Evolutionary conservation across 1,140 invertebrate species (phyloP).

Genomic region (Drosophila seguyi): DNA sequence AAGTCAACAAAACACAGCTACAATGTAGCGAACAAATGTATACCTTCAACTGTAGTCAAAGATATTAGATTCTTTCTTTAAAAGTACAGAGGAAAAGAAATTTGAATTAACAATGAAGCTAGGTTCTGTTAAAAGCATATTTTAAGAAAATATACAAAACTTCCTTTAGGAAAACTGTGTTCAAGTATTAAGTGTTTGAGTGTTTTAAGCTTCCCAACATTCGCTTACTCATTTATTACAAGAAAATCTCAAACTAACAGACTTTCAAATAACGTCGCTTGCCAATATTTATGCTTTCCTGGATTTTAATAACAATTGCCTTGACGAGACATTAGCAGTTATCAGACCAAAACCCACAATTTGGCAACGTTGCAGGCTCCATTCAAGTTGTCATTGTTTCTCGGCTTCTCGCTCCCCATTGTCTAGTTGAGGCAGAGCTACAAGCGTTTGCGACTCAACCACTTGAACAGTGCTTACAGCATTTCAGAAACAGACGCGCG

Average conservation of each 20-base stretch:
- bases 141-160: too few relatives aligned
- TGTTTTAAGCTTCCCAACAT: background rate
- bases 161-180: too few relatives aligned
- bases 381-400: conserved; percentile 23
- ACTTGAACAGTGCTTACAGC: conserved; percentile 65
- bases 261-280: background rate
- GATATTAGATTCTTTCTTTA: background rate
- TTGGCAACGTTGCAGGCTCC: conserved; percentile 45
- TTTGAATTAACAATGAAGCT: background rate
- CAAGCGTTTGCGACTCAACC: conserved; percentile 25
- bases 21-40: background rate
- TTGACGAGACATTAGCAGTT: conserved; percentile 42
- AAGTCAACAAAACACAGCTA: background rate
- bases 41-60: background rate
- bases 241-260: background rate
- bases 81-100: too few relatives aligned
- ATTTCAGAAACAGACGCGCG: conserved; percentile 57
- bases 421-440: conserved; percentile 37
- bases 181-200: too few relatives aligned
- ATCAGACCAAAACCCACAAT: conserved; percentile 58
- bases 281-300: background rate
- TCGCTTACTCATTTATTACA: background rate
- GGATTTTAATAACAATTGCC: conserved; percentile 2
- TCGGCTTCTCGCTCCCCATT: conserved; percentile 34
- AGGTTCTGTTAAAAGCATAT: background rate